A percentile compares a stretch with the other conserved stretches of the same genome.
These are phyloP conservation scores for Tachysurus fulvidraco DNA, from an alignment of 2,113 vertebrate genomes.

Conservation along the genomic window DNA sequence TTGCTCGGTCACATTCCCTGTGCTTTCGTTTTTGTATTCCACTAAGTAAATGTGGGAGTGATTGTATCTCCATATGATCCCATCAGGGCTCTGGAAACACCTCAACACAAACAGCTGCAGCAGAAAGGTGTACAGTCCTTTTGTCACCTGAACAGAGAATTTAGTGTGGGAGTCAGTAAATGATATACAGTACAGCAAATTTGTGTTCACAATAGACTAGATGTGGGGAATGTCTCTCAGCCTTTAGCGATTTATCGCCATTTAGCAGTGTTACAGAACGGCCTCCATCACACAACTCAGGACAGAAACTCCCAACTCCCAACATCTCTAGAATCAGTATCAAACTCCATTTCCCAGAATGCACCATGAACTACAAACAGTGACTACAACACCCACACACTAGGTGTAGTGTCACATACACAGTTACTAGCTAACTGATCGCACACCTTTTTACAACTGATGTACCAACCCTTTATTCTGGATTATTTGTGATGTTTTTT, in stretches of 20 bases:
- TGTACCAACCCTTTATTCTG: not conserved
- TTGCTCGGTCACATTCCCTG: slow-evolving; percentile 43
- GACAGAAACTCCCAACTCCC: not conserved
- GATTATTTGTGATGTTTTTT: not conserved
- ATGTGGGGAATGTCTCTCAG: not conserved
- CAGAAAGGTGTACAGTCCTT: slow-evolving; percentile 51
- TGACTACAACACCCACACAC: not conserved
- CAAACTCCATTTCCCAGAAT: not conserved
- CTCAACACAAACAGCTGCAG: slow-evolving; percentile 54
- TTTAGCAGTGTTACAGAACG: not conserved
- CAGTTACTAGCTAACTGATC: not conserved
- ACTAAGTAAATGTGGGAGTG: slow-evolving; percentile 51
- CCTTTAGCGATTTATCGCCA: not conserved
- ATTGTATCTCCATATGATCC: slow-evolving; percentile 50
- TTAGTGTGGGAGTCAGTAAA: not conserved
- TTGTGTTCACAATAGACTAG: not conserved
- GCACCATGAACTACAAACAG: not conserved
- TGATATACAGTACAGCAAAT: not conserved
- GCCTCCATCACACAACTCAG: not conserved
- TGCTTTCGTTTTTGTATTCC: slow-evolving; percentile 49
- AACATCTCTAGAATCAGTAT: too few species aligned
- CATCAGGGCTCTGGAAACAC: slow-evolving; percentile 51
- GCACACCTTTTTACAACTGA: not conserved
- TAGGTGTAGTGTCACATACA: not conserved
- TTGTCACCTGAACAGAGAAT: slow-evolving; percentile 41